phyloP scores from a whole-genome alignment of 2,113 vertebrate species.

The Ptychochromis oligacanthus region DNA sequence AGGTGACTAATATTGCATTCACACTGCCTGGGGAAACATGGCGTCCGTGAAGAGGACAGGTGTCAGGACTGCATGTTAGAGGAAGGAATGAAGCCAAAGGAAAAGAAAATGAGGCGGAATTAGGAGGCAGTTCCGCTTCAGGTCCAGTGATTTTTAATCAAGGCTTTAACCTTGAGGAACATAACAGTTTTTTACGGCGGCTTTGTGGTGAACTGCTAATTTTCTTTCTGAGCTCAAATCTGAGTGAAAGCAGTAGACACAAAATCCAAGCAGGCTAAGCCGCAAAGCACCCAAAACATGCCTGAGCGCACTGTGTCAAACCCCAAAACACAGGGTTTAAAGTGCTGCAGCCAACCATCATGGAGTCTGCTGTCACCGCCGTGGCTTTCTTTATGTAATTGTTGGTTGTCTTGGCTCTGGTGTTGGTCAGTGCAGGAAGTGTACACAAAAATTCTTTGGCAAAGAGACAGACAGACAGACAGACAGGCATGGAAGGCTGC shows the following conservation, averaged over 20 bases:
- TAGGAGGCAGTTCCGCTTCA: background rate
- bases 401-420: constrained; percentile 62
- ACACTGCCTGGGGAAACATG: constrained; percentile 1
- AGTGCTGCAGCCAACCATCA: constrained; percentile 62
- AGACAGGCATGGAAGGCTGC: background rate
- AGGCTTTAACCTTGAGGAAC: constrained; percentile 35
- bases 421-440: constrained; percentile 60
- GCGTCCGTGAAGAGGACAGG: constrained; percentile 8
- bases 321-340: constrained; percentile 70
- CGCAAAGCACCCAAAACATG: constrained; percentile 52
- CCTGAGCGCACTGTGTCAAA: constrained; percentile 51
- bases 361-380: constrained; percentile 60
- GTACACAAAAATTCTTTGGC: constrained; percentile 44
- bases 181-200: background rate
- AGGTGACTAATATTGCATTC: constrained; percentile 41
- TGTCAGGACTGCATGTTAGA: constrained; percentile 26
- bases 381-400: constrained; percentile 68
- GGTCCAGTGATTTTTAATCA: constrained; percentile 44
- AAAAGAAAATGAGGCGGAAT: background rate
- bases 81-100: background rate
- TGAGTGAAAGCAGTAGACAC: constrained; percentile 35
- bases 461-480: constrained; percentile 7
- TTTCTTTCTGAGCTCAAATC: background rate
- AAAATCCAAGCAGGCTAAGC: constrained; percentile 43
- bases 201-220: constrained; percentile 30